A percentile compares a stretch with the other conserved stretches of the same genome.
Evolutionary conservation across 1,140 invertebrate species (phyloP).

Genomic region (Brevipalpus yothersi): DNA sequence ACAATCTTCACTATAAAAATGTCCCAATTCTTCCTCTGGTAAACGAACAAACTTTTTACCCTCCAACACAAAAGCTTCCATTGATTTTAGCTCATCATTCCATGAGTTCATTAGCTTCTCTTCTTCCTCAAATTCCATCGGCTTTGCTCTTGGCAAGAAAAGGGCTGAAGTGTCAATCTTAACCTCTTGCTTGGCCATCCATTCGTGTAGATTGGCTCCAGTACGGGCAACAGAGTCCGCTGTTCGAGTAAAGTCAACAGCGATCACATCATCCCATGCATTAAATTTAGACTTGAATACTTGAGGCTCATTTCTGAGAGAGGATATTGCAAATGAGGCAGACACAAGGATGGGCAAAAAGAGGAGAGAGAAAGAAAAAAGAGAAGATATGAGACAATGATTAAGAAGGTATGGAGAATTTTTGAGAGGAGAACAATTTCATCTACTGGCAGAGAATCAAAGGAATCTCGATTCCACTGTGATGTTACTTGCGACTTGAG

Average conservation of each 20-base stretch:
- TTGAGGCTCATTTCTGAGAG: conserved; percentile 30
- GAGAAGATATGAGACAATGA: not conserved
- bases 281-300: conserved; percentile 93
- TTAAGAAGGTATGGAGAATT: not conserved
- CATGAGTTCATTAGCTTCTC: conserved; percentile 67
- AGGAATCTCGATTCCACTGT: too few species aligned
- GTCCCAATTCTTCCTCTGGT: conserved; percentile 63
- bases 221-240: conserved; percentile 87
- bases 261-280: conserved; percentile 97
- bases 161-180: conserved; percentile 75
- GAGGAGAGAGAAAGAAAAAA: not conserved
- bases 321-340: not conserved
- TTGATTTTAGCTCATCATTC: conserved; percentile 85
- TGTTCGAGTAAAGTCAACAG: conserved; percentile 94
- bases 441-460: too few species aligned
- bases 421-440: too few species aligned
- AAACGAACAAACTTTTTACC: conserved; percentile 86
- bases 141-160: conserved; percentile 76
- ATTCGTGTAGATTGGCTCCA: conserved; percentile 80
- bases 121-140: conserved; percentile 61
- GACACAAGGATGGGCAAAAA: not conserved
- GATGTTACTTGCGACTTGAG: too few species aligned
- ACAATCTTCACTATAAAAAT: conserved; percentile 82
- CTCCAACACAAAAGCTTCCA: conserved; percentile 95
- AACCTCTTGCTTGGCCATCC: conserved; percentile 69